Base-by-base conservation (phyloP, 2,888 invertebrate genomes). In the Drosophila melanosoma region DNA sequence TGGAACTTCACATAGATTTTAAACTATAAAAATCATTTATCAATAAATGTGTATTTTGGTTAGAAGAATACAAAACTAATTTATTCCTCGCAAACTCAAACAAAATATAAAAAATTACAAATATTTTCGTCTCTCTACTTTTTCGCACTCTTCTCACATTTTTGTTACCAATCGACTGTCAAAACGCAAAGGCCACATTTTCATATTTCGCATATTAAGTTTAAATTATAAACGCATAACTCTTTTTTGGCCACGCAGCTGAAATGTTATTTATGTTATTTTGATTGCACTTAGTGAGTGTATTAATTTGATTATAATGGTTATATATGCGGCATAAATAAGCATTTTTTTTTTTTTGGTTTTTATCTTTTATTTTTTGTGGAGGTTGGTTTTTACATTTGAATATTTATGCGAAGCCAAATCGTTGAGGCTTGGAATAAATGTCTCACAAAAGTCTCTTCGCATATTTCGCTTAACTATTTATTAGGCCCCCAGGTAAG, bases 251-350 rank as follows among this genome's bases (percentile, higher is more conserved):
- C 32, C 53, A 66, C 45, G 33, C 36, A 45, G 57, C 57, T 52
- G 54, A 68, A 84, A 76, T 62, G 70, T 89, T 80, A 85, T 85
- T 85, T 85, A 85, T 85, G 87, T 68, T 78, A 65, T 76, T 85
- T 85, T 89, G 85, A 85, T 85, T 85, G 87, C 85, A 85, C 87
- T 84, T 84, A 76, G 80, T 71, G 85, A 86, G 89, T 87, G 87
- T 89, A 82, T 89, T 89, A 89, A 89, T 85, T 87, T 76, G 85
- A 85, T 89, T 85, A 85, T 85, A 84, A 89, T 89, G 77, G 69
- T 83, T 89, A 87, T 80, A 89, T 83, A 83, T 76, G 83, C 75
- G 57, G 72, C 85, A 84, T 87, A 87, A 89, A 89, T 76, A 80
- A 81, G 64, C 73, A 71, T 68, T 74, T 57, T 51, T 52, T 36